Base-by-base conservation (phyloP, 1,140 invertebrate genomes). In the Drosophila equinoxialis region DNA sequence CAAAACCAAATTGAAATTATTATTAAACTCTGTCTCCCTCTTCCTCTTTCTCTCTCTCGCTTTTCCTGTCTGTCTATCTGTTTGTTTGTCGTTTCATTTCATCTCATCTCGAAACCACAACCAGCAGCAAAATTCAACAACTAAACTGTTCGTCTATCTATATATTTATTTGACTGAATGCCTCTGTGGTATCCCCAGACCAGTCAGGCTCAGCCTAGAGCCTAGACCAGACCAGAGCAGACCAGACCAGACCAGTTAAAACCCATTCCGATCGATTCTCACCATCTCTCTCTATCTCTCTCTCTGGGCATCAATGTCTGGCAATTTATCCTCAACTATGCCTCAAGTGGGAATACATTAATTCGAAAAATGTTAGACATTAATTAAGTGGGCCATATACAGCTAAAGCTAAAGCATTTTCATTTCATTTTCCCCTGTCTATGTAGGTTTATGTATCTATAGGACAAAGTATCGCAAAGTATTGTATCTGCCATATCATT, bases 1-100 rank as follows among this genome's bases (percentile, higher is more conserved):
- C 75, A 72, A 71, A 63, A 62, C 65, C 82, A 71, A 86, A 81
- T 70, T 69, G 82, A 74, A 85, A 85, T 81, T 75, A 78, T 78
- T 86, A 54, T 62, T 58, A 17, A 59, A 59, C 33, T 59, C 57
- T 11, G 6, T 57, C 45, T 20, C 8, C 30, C 51, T 54, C 20
- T 55, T 6, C 13, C 20, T 26, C 10, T 26, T 10, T 11, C 20
- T 26, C 5, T 14, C 30, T 13, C 51, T 23, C 2, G 10, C n/a
- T n/a, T n/a, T 2, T 37, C 11, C 54, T 57, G 57, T 17, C 57
- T 37, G 35, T 4, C 45, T 17, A 8, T 17, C 45, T 8, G 45
- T 8, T 20, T 51, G 17, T 23, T 51, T 51, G 45, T 23, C 45
- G 45, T 23, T 51, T 20, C 17, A 23, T 51, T 51, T 51, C 45